Evolutionary conservation across 1,140 invertebrate species (phyloP), one percentile per base, ranked within the genome.

Genomic region (Zaprionus gabonicus): DNA sequence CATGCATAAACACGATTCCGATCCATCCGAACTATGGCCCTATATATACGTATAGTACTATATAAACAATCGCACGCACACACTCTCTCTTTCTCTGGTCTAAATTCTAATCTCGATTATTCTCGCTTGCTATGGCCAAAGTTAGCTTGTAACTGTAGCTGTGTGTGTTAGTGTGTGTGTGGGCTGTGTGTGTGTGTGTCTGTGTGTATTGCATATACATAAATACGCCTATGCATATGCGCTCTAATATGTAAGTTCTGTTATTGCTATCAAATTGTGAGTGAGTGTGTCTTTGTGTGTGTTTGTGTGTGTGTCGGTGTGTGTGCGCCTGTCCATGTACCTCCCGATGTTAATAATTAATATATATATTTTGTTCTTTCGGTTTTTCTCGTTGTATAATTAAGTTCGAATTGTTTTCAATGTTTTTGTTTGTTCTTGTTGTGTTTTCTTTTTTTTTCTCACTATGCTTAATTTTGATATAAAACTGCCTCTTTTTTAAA

Each of bases 361-460:
- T 78, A 75, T 78, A 75, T 78, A 70, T 75, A 53, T 70, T 58
- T 69, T 63, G 28, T 71, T 78, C 65, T 59, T 60, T 51, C 55
- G 78, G 71, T 70, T 64, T 91, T 91, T 82, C 82, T 91, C 88
- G 88, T 91, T 91, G 88, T 91, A 91, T 84, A 87, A 87, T 91
- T 91, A 91, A 91, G 88, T 91, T 91, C 88, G 87, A 91, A 91
- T 91, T 84, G 88, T 88, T 91, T 91, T 91, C 83, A 91, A 91
- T 87, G 78, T 82, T 87, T 88, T 68, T 72, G 60, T 80, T 77
- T 80, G 76, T 81, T 80, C 13, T 77, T 78, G 25, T 64, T 73
- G 59, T 81, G 67, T 71, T 76, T 73, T 68, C 55, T 57, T 72
- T 34, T 71, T 59, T 81, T 56, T 71, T 77, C 76, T 86, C 64